Base-by-base conservation (phyloP, 2,113 vertebrate species). In the Empidonax traillii region DNA sequence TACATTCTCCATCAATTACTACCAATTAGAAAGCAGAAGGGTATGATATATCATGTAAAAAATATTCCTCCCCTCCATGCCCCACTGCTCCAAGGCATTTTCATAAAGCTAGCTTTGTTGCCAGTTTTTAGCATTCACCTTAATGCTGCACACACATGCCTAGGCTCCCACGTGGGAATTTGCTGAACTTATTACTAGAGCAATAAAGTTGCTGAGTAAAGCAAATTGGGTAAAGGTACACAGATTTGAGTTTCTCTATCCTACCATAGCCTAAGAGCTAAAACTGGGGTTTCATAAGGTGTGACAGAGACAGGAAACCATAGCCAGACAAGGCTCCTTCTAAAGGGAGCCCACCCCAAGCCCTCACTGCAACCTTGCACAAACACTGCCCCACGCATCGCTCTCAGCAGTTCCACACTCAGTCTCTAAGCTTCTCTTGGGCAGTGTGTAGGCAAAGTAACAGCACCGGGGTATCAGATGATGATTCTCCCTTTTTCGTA, bases 1-100 rank as follows among this genome's bases (percentile, higher is more conserved):
- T 95, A 91, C 77, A 78, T 95, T 97, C 94, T 96, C 82, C 62
- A 91, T 92, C 96, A 97, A 96, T 98, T 97, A 98, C 86, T 58
- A 88, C 90, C 95, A 97, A 94, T 95, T 94, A 97, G 85, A 95
- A 97, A 96, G 87, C 76, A 21, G 55, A 20, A 95, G 19, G 22
- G 19, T 53, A 86, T 66, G 56, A 56, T 46, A 58, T 44, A 78
- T 44, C n/a, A 44, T 51, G 85, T 31, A 94, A 92, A 87, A 87
- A 92, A 65, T 69, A 83, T 21, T 63, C 33, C 33, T 20, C 8
- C 61, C 18, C n/a, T 23, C 25, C 37, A 20, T 87, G 62, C 53
- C 20, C 33, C 89, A 39, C 41, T 58, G 33, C 33, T 84, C 71
- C 63, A 88, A 91, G 79, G 51, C 55, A 90, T 84, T 65, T 89